phyloP scores from a whole-genome alignment of 1,140 invertebrate genomes.

The Apis laboriosa region DNA sequence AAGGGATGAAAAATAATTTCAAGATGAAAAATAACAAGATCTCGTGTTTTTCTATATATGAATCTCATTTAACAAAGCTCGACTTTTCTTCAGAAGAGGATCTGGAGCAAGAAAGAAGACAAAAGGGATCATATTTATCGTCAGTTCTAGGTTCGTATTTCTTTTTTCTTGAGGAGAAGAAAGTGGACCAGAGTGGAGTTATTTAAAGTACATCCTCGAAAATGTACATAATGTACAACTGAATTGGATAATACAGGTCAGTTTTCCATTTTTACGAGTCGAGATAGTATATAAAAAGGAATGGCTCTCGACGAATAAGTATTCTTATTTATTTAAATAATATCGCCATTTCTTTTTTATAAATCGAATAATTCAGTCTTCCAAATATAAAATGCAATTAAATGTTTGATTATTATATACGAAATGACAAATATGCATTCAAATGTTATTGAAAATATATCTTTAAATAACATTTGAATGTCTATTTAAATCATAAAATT shows the following conservation, averaged over 20 bases:
- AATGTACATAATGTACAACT: background rate
- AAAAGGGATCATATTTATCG: background rate
- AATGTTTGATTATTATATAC: no score
- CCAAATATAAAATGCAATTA: no score
- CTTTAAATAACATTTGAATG: no score
- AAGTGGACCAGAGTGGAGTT: slow-evolving; percentile 5
- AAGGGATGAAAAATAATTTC: background rate
- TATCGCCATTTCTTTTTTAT: background rate
- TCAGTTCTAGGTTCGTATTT: background rate
- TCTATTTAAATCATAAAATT: no score
- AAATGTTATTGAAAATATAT: no score
- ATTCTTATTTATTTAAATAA: background rate
- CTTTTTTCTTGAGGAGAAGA: background rate
- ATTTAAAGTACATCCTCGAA: background rate
- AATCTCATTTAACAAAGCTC: background rate
- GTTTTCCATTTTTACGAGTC: background rate
- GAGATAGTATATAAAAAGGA: background rate
- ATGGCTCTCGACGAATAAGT: background rate
- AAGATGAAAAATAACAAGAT: background rate
- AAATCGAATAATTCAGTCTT: no score
- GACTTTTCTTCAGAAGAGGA: background rate
- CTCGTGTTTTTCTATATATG: background rate
- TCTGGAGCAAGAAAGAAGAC: background rate
- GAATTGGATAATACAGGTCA: background rate
- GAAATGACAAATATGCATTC: no score